Percentiles rank a stretch among this genome's conserved stretches.
Evolutionary conservation across 2,113 vertebrate species (phyloP).

Genomic region (Lepus europaeus): DNA sequence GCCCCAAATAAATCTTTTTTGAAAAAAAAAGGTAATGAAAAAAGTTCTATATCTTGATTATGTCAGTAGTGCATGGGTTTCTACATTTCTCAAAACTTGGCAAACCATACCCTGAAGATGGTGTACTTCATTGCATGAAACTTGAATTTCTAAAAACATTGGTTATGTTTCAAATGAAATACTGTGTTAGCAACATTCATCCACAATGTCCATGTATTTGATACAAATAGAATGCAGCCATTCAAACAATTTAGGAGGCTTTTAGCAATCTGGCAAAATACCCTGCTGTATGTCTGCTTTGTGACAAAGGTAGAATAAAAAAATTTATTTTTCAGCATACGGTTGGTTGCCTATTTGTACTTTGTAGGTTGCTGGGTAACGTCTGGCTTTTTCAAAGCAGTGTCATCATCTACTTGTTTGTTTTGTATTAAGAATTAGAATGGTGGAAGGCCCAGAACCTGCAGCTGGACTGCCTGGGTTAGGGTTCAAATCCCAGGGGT

Average conservation of each 20-base stretch:
- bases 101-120: background rate
- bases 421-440: conserved; percentile 47
- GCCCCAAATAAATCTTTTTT: too few species aligned
- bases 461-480: conserved; percentile 1
- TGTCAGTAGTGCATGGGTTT: background rate
- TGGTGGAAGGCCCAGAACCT: background rate
- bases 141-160: background rate
- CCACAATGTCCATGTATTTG: background rate
- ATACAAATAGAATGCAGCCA: background rate
- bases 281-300: conserved; percentile 52
- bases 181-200: background rate
- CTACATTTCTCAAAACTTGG: background rate
- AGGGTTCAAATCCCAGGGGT: background rate
- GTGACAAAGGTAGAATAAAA: conserved; percentile 13
- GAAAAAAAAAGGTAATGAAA: too few species aligned
- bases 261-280: conserved; percentile 28
- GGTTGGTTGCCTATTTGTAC: conserved; percentile 54
- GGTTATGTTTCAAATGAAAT: background rate
- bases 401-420: background rate
- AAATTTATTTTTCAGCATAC: conserved; percentile 61
- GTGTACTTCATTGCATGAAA: background rate
- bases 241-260: conserved; percentile 24
- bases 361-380: conserved; percentile 16
- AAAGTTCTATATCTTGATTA: background rate
- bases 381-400: background rate